Conservation (phyloP, 2,888 invertebrate species). For the Campoplex nolae region DNA sequence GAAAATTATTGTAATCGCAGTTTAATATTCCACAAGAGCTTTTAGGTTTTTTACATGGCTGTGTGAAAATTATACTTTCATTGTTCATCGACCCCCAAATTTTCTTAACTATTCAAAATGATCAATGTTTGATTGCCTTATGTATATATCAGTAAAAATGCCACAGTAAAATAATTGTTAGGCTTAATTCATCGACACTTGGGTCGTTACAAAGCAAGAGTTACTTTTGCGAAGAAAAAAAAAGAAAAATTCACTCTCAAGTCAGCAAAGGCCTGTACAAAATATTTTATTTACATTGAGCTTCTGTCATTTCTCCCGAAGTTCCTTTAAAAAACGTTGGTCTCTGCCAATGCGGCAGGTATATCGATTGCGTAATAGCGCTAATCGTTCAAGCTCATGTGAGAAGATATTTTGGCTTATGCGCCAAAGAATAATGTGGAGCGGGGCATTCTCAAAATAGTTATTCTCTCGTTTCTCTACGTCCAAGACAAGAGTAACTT, state of each 20-base stretch:
- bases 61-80: not conserved
- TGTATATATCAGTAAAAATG: not conserved
- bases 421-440: constrained; percentile 79
- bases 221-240: constrained; percentile 3
- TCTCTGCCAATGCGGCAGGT: constrained; percentile 17
- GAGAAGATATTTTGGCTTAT: constrained; percentile 71
- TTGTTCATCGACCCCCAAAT: not conserved
- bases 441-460: constrained; percentile 82
- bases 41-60: not conserved
- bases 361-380: constrained; percentile 58
- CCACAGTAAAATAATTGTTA: constrained; percentile 3
- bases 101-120: not conserved
- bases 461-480: constrained; percentile 59
- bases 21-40: not conserved
- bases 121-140: not conserved
- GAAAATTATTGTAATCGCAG: too few relatives aligned
- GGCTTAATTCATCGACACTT: constrained; percentile 12
- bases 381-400: constrained; percentile 50
- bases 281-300: constrained; percentile 65
- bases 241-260: constrained; percentile 30
- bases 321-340: constrained; percentile 33
- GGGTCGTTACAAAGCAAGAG: constrained; percentile 50
- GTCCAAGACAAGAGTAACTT: constrained; percentile 18
- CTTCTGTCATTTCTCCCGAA: constrained; percentile 56
- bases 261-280: constrained; percentile 25